These are phyloP conservation scores for Trichomalopsis sarcophagae DNA, from an alignment of 1,140 invertebrate species.

Conservation along the genomic window DNA sequence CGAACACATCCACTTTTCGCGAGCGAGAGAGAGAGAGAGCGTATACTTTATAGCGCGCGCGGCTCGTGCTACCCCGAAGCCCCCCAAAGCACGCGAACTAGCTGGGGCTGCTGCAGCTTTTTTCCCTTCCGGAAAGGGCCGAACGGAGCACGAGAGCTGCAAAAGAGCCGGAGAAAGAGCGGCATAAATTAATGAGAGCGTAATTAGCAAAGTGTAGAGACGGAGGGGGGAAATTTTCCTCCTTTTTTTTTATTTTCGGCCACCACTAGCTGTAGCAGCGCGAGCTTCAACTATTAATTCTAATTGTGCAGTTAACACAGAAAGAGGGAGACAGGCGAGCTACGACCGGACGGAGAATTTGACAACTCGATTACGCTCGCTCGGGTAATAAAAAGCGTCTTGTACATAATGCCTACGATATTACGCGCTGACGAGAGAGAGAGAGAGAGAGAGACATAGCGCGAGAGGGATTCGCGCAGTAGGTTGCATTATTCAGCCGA, in stretches of 20 bases:
- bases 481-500: neutral
- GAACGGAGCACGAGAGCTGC: neutral
- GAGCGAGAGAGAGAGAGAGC: neutral
- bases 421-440: neutral
- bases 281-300: conserved; percentile 29
- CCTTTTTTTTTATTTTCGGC: too few relatives aligned
- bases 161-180: neutral
- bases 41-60: neutral
- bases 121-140: neutral
- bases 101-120: neutral
- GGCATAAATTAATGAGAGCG: conserved; percentile 38
- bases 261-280: neutral
- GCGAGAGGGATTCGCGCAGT: neutral
- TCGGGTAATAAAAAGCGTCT: too few relatives aligned
- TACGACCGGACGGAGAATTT: neutral
- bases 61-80: neutral
- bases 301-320: conserved; percentile 32
- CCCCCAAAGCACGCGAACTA: neutral
- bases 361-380: neutral
- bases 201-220: conserved; percentile 38
- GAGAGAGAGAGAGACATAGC: neutral
- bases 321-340: neutral
- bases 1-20: conserved; percentile 1
- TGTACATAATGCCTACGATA: neutral
- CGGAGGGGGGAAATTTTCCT: neutral